phyloP scores from a whole-genome alignment of 2,113 vertebrate species.

The Zosterops japonicus region DNA sequence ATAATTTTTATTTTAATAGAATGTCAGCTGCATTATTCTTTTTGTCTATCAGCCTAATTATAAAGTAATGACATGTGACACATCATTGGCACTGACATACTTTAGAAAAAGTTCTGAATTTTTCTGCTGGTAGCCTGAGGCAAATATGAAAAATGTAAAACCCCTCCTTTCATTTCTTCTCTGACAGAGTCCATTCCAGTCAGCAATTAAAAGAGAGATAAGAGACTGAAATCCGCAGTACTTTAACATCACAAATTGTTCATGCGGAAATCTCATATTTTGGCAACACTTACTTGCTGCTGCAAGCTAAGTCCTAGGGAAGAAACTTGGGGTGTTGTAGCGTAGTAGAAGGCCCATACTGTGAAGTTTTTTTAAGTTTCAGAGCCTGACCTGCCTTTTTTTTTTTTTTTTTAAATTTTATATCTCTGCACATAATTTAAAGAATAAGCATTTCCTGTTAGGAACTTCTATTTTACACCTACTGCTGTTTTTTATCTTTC shows the following conservation, averaged over 20 bases:
- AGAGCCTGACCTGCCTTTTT: neutral
- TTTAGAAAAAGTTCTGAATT: slow-evolving; percentile 13
- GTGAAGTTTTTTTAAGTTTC: neutral
- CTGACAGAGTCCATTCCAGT: neutral
- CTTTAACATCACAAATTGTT: neutral
- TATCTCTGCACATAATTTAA: neutral
- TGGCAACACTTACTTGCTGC: neutral
- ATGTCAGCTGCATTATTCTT: slow-evolving; percentile 30
- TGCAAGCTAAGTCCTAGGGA: neutral
- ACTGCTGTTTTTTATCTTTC: neutral
- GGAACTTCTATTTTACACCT: neutral
- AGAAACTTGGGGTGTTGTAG: neutral
- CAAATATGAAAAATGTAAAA: slow-evolving; percentile 1
- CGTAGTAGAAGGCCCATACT: neutral
- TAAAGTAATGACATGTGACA: slow-evolving; percentile 49
- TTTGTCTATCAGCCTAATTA: slow-evolving; percentile 59
- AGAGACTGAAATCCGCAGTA: neutral
- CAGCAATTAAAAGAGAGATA: neutral
- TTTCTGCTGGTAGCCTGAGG: slow-evolving; percentile 32
- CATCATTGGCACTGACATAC: neutral
- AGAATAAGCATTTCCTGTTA: neutral
- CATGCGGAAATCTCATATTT: neutral
- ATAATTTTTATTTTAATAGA: slow-evolving; percentile 41
- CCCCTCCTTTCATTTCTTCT: slow-evolving; percentile 4
- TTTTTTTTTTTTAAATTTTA: too few species aligned